Conservation (phyloP, 2,888 invertebrate genomes). For the Phrixothrix hirtus region DNA sequence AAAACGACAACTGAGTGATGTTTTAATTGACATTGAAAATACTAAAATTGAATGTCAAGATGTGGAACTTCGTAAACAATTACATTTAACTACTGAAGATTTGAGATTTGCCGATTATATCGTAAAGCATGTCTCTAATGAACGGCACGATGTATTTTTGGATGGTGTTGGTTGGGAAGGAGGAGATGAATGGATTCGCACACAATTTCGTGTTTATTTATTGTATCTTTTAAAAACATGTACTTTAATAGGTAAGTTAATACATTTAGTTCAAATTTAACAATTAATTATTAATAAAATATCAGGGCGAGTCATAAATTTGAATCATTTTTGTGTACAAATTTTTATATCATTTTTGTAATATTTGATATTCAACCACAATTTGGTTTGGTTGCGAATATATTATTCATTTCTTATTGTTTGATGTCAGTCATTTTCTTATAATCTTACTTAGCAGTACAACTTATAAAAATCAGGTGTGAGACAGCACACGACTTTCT, state of each 20-base stretch:
- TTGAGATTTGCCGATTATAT: slow-evolving; percentile 89
- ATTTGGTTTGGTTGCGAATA: no score
- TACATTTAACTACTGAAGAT: slow-evolving; percentile 93
- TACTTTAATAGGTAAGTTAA: slow-evolving; percentile 66
- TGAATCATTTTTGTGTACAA: no score
- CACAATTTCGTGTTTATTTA: slow-evolving; percentile 88
- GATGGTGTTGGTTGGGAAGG: slow-evolving; percentile 86
- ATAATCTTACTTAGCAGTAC: no score
- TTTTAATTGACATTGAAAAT: slow-evolving; percentile 86
- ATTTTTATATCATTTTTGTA: no score
- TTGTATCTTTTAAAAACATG: slow-evolving; percentile 81
- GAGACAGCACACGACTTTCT: no score
- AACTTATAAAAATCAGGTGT: no score
- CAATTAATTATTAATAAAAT: no score
- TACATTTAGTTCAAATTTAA: background rate
- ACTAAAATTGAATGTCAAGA: slow-evolving; percentile 83
- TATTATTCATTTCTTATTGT: no score
- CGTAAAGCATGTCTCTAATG: slow-evolving; percentile 71
- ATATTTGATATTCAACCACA: no score
- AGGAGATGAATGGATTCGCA: slow-evolving; percentile 94
- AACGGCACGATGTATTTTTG: slow-evolving; percentile 70
- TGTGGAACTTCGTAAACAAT: slow-evolving; percentile 75
- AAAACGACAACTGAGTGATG: slow-evolving; percentile 89
- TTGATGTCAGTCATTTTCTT: no score
- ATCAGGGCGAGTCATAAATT: no score